phyloP scores from a whole-genome alignment of 2,888 invertebrate species.

The Venustoraphidia nigricollis region DNA sequence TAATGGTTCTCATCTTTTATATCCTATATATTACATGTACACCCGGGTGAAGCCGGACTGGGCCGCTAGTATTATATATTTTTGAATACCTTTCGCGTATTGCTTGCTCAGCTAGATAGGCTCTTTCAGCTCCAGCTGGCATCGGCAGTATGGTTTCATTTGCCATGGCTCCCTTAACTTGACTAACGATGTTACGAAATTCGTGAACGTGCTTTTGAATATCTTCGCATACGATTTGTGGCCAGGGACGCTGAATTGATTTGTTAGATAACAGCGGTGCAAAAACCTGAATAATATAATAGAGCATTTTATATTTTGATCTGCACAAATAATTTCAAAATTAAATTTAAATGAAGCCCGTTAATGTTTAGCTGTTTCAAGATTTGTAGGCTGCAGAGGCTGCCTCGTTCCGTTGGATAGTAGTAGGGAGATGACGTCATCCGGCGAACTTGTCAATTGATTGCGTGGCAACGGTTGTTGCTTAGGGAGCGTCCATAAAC shows the following conservation, averaged over 20 bases:
- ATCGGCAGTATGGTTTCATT: conserved; percentile 78
- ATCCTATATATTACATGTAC: too few species aligned
- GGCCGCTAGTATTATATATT: background rate
- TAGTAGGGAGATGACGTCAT: too few species aligned
- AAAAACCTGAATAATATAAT: conserved; percentile 31
- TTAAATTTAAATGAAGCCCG: too few species aligned
- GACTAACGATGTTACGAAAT: conserved; percentile 51
- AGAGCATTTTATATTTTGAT: background rate
- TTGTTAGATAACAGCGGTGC: conserved; percentile 56
- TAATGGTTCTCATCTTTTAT: too few species aligned
- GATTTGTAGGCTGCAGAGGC: too few species aligned
- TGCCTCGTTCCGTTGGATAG: too few species aligned
- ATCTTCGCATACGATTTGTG: conserved; percentile 52
- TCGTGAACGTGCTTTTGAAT: conserved; percentile 53
- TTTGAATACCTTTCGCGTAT: conserved; percentile 26
- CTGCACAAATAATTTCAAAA: background rate
- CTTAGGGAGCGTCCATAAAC: too few species aligned
- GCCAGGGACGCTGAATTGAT: conserved; percentile 57
- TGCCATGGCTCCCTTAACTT: conserved; percentile 67
- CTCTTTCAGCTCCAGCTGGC: conserved; percentile 58
- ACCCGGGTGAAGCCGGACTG: too few species aligned
- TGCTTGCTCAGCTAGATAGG: conserved; percentile 41
- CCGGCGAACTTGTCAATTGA: too few species aligned
- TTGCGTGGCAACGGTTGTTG: too few species aligned
- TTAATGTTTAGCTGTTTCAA: too few species aligned